Evolutionary conservation across 2,113 vertebrate genomes (phyloP).

Genomic region (Syrmaticus mikado): DNA sequence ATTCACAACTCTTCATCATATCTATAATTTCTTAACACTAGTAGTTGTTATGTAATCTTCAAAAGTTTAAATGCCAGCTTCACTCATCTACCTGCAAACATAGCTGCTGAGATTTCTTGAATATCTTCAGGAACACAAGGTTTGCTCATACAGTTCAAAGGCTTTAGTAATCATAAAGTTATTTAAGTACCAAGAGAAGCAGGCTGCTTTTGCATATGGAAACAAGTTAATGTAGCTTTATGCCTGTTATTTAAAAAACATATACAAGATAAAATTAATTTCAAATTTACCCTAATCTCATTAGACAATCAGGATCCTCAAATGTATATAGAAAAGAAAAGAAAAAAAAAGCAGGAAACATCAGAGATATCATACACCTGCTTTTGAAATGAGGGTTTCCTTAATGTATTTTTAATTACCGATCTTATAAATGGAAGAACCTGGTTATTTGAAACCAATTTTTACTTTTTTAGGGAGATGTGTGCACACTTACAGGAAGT

Average conservation of each 20-base stretch:
- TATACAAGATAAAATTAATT: neutral
- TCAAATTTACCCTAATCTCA: neutral
- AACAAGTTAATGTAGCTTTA: neutral
- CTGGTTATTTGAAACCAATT: neutral
- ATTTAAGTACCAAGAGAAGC: neutral
- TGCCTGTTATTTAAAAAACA: neutral
- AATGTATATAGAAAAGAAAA: neutral
- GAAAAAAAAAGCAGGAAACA: neutral
- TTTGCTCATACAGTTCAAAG: neutral
- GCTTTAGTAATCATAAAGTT: neutral
- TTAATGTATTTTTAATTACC: neutral
- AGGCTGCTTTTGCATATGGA: neutral
- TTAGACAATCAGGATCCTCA: neutral
- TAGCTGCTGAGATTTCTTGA: neutral
- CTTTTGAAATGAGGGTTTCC: neutral
- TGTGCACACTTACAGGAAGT: neutral
- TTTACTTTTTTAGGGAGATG: neutral
- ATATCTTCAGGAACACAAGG: neutral
- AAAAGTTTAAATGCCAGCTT: conserved; percentile 36
- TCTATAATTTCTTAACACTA: conserved; percentile 1
- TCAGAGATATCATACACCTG: neutral
- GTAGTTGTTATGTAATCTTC: conserved; percentile 6
- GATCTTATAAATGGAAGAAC: neutral
- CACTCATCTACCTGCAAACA: neutral
- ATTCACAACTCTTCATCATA: conserved; percentile 13